Conservation (phyloP, 2,888 invertebrate genomes). For the Cylloceria caligata region DNA sequence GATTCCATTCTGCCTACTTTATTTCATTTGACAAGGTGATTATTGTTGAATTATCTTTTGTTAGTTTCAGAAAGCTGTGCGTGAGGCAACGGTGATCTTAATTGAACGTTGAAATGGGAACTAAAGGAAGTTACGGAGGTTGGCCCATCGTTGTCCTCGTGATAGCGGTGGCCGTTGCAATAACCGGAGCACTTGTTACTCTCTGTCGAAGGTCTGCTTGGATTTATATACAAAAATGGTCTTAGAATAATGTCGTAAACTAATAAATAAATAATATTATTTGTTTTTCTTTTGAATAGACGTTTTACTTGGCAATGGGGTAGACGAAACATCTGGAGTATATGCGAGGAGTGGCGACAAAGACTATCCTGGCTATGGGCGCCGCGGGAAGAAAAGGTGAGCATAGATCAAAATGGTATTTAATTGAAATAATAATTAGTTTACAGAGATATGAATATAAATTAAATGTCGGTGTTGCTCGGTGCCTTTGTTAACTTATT, state of each 20-base stretch:
- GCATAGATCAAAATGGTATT: neutral
- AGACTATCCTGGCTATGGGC: slow-evolving; percentile 83
- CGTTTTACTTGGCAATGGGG: slow-evolving; percentile 79
- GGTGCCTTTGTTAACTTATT: neutral
- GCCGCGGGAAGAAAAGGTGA: slow-evolving; percentile 82
- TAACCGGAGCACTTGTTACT: slow-evolving; percentile 77
- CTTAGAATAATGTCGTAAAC: neutral
- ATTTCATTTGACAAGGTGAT: neutral
- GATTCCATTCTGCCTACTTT: slow-evolving; percentile 30
- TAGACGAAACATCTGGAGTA: slow-evolving; percentile 80
- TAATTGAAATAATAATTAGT: neutral
- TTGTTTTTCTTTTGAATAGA: slow-evolving; percentile 26
- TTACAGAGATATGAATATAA: slow-evolving; percentile 32
- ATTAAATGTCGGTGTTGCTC: neutral
- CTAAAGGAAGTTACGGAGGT: slow-evolving; percentile 69
- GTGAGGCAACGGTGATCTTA: slow-evolving; percentile 11
- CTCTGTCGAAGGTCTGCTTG: slow-evolving; percentile 78
- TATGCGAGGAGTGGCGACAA: slow-evolving; percentile 83
- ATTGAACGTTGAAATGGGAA: slow-evolving; percentile 52
- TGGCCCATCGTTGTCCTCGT: slow-evolving; percentile 80
- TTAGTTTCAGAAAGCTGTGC: neutral
- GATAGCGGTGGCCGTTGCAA: slow-evolving; percentile 76
- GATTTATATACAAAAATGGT: neutral
- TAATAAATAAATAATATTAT: neutral
- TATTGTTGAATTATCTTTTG: slow-evolving; percentile 13